These are phyloP conservation scores for Phengaris alcon DNA, from an alignment of 2,888 invertebrate genomes.

Conservation along the genomic window DNA sequence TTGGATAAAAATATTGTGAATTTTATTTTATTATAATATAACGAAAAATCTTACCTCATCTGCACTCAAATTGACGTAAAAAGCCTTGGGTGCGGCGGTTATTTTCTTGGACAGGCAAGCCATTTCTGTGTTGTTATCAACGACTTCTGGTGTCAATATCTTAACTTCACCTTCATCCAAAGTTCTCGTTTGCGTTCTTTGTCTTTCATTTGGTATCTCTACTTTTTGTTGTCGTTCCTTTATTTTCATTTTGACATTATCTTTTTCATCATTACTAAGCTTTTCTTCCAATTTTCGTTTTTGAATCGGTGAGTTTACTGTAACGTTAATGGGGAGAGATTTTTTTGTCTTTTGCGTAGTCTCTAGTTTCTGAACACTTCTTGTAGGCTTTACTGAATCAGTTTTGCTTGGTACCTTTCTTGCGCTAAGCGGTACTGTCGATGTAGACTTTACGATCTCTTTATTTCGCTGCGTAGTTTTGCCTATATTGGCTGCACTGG, in stretches of 20 bases:
- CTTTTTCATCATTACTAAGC: slow-evolving; percentile 25
- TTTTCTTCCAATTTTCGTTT: slow-evolving; percentile 47
- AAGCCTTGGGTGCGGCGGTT: slow-evolving; percentile 63
- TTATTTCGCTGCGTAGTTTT: slow-evolving; percentile 37
- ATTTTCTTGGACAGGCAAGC: slow-evolving; percentile 53
- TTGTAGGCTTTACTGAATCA: slow-evolving; percentile 31
- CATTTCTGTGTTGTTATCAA: slow-evolving; percentile 67
- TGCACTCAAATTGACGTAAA: slow-evolving; percentile 60
- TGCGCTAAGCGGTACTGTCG: slow-evolving; percentile 33
- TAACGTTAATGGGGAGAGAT: slow-evolving; percentile 50
- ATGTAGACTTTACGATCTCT: slow-evolving; percentile 51
- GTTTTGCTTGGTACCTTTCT: slow-evolving; percentile 37
- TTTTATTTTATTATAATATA: too few relatives aligned
- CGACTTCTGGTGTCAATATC: slow-evolving; percentile 52
- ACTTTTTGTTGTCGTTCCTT: slow-evolving; percentile 35
- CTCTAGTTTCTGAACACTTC: slow-evolving; percentile 36
- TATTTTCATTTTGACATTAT: slow-evolving; percentile 31
- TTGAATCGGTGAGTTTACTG: slow-evolving; percentile 59
- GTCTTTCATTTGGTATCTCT: slow-evolving; percentile 44
- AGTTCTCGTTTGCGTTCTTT: slow-evolving; percentile 66
- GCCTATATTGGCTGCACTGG: slow-evolving; percentile 48
- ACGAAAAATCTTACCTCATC: slow-evolving; percentile 41
- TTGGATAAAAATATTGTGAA: too few relatives aligned
- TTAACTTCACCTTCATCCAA: slow-evolving; percentile 68
- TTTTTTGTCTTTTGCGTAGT: slow-evolving; percentile 42